Percentiles rank a stretch among this genome's conserved stretches.
phyloP scores from a whole-genome alignment of 2,888 invertebrate species.

The Dorcus hopei region DNA sequence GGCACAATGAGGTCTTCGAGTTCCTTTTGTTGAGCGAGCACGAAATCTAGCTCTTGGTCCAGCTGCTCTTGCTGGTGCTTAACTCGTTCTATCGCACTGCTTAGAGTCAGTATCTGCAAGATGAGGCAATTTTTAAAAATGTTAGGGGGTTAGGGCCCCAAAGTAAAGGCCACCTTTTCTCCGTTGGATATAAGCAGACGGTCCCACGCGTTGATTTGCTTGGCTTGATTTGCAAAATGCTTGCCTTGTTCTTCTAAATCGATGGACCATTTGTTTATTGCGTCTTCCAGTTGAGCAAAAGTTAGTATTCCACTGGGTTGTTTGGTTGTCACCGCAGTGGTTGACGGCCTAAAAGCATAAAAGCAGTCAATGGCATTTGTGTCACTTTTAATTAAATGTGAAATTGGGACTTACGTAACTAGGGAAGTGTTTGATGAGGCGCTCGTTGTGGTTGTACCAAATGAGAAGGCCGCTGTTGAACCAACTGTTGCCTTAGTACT shows the following conservation, averaged over 20 bases:
- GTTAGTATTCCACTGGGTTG: constrained; percentile 59
- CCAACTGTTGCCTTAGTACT: background rate
- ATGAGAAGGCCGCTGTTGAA: constrained; percentile 4
- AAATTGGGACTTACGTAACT: background rate
- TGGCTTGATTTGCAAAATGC: constrained; percentile 89
- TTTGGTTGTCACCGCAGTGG: constrained; percentile 38
- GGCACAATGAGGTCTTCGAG: constrained; percentile 83
- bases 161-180: constrained; percentile 64
- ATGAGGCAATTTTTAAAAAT: constrained; percentile 1
- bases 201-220: constrained; percentile 96
- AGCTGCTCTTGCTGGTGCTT: constrained; percentile 85
- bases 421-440: background rate
- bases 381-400: too few relatives aligned
- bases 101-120: constrained; percentile 73
- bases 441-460: background rate
- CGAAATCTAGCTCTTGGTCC: constrained; percentile 91
- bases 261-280: constrained; percentile 90
- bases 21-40: constrained; percentile 88
- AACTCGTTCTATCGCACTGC: constrained; percentile 82
- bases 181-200: constrained; percentile 84
- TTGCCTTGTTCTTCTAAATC: constrained; percentile 92
- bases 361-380: too few relatives aligned
- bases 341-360: constrained; percentile 12
- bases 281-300: constrained; percentile 84
- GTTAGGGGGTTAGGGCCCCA: too few relatives aligned